These are phyloP conservation scores for Drosophila algonquin DNA, from an alignment of 2,888 invertebrate species.

Conservation along the genomic window DNA sequence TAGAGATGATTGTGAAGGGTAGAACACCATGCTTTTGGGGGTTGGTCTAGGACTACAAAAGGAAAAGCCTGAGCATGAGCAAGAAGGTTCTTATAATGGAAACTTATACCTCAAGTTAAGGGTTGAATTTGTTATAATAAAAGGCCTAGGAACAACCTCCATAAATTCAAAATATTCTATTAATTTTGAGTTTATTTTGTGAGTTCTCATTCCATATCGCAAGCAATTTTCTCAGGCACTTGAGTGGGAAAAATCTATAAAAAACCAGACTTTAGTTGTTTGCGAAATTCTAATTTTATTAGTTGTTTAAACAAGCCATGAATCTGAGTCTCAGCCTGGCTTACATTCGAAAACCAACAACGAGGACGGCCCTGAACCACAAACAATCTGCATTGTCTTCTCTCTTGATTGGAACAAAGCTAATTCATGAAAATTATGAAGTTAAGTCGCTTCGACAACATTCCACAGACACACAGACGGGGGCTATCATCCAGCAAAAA, in stretches of 20 bases:
- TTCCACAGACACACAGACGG: slow-evolving; percentile 41
- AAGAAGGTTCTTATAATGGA: background rate
- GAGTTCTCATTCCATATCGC: too few relatives aligned
- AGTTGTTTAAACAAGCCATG: background rate
- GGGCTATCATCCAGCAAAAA: slow-evolving; percentile 50
- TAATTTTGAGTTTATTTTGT: background rate
- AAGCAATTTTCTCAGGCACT: background rate
- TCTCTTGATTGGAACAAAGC: slow-evolving; percentile 15
- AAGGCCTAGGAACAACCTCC: too few relatives aligned
- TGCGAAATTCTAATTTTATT: background rate
- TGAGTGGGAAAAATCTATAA: background rate
- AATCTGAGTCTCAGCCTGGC: background rate
- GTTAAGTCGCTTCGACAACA: slow-evolving; percentile 41
- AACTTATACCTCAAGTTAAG: background rate
- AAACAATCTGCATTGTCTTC: slow-evolving; percentile 21
- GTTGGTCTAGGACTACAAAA: background rate
- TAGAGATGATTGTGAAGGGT: background rate
- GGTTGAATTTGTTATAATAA: background rate
- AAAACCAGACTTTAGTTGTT: background rate
- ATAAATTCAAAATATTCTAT: background rate
- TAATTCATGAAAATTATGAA: slow-evolving; percentile 66
- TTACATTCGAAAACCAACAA: background rate
- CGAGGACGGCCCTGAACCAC: slow-evolving; percentile 2
- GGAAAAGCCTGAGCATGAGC: background rate
- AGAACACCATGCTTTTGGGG: background rate